A percentile compares a stretch with the other conserved stretches of the same genome.
Evolutionary conservation across 2,888 invertebrate species (phyloP).

Genomic region (Troides aeacus): DNA sequence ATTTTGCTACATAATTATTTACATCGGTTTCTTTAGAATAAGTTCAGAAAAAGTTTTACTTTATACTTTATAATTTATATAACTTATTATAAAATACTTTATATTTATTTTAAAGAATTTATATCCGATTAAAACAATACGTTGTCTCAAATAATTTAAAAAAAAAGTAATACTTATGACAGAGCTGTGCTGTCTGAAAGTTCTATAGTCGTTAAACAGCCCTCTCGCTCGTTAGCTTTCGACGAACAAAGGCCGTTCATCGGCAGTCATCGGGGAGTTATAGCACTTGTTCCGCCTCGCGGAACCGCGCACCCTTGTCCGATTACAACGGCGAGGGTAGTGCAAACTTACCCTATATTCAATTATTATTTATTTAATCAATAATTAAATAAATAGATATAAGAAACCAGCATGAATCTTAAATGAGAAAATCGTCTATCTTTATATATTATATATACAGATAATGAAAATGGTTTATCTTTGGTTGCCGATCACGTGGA

Average conservation of each 20-base stretch:
- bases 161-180: background rate
- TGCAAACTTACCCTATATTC: constrained; percentile 22
- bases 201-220: constrained; percentile 20
- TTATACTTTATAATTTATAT: too few relatives aligned
- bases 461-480: too few relatives aligned
- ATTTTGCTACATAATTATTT: too few relatives aligned
- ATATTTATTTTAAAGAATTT: too few relatives aligned
- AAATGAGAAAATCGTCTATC: background rate
- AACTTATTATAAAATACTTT: too few relatives aligned
- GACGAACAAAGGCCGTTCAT: constrained; percentile 43
- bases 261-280: constrained; percentile 44
- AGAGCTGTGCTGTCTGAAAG: constrained; percentile 6
- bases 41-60: too few relatives aligned
- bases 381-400: constrained; percentile 6
- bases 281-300: constrained; percentile 63
- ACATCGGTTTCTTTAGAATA: too few relatives aligned
- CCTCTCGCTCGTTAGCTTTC: constrained; percentile 34
- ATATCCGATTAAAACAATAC: too few relatives aligned
- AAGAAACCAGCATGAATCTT: background rate
- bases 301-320: constrained; percentile 43
- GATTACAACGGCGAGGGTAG: constrained; percentile 29
- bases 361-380: constrained; percentile 15
- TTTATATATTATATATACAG: too few relatives aligned
- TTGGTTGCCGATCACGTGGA: too few relatives aligned
- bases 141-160: background rate